Evolutionary conservation across 2,888 invertebrate species (phyloP).

Genomic region (Entomobrya proxima): DNA sequence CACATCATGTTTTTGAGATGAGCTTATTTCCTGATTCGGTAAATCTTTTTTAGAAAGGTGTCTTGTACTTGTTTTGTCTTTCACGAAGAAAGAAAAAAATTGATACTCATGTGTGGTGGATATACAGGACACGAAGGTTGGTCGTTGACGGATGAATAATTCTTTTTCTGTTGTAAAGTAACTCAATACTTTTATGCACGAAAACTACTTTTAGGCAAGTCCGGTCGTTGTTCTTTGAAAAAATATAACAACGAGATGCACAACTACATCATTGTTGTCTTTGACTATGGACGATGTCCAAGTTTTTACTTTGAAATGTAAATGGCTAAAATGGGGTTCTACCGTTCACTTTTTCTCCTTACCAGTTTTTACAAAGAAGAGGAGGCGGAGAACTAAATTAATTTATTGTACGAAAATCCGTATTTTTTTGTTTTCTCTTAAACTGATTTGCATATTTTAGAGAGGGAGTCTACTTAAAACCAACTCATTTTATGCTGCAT

Average conservation of each 20-base stretch:
- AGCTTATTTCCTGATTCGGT: constrained; percentile 59
- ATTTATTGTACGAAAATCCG: constrained; percentile 10
- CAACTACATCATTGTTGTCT: constrained; percentile 10
- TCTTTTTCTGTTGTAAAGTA: constrained; percentile 12
- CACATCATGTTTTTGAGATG: background rate
- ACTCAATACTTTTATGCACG: constrained; percentile 34
- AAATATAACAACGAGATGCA: background rate
- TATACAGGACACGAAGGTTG: background rate
- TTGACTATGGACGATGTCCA: background rate
- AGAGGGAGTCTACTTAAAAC: constrained; percentile 1
- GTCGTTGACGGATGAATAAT: constrained; percentile 6
- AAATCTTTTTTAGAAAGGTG: constrained; percentile 56
- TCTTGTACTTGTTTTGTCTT: constrained; percentile 22
- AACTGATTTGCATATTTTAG: constrained; percentile 37
- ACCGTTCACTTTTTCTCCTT: constrained; percentile 50
- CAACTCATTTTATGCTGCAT: background rate
- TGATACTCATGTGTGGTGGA: background rate
- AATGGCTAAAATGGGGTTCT: constrained; percentile 16
- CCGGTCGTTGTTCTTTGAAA: constrained; percentile 49
- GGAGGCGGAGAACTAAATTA: constrained; percentile 35
- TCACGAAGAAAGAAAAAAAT: background rate
- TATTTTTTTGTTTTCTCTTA: constrained; percentile 18
- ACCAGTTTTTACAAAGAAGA: constrained; percentile 17
- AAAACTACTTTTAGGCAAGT: constrained; percentile 23
- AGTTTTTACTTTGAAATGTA: background rate